Percentiles rank a stretch among this genome's conserved stretches.
phyloP scores from a whole-genome alignment of 2,888 invertebrate species.

The Erannis defoliaria region DNA sequence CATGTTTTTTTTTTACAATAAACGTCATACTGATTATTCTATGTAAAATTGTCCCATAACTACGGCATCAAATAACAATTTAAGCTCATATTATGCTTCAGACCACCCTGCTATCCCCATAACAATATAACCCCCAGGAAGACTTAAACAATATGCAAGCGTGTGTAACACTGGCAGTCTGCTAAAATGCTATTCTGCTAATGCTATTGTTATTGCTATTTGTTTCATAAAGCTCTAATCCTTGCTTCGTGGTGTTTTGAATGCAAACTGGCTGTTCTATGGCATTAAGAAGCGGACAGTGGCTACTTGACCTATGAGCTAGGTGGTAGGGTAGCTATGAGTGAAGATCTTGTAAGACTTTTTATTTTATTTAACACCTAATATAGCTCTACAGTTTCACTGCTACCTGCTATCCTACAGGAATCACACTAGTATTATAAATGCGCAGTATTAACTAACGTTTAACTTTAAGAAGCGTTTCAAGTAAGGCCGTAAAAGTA shows the following conservation, averaged over 20 bases:
- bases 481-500: too few relatives aligned
- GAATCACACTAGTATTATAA: too few relatives aligned
- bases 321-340: constrained; percentile 5
- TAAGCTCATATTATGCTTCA: constrained; percentile 14
- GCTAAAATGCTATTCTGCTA: constrained; percentile 16
- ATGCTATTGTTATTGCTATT: constrained; percentile 26
- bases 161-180: constrained; percentile 16
- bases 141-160: constrained; percentile 26
- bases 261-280: constrained; percentile 23
- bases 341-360: background rate
- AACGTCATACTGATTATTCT: background rate
- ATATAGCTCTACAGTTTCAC: too few relatives aligned
- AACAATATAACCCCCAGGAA: constrained; percentile 27
- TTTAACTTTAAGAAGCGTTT: too few relatives aligned
- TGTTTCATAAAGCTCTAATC: constrained; percentile 27
- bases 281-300: constrained; percentile 10
- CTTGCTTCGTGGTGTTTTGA: constrained; percentile 14
- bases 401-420: too few relatives aligned
- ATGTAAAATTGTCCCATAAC: constrained; percentile 3
- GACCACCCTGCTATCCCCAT: constrained; percentile 21
- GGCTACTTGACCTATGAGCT: constrained; percentile 6
- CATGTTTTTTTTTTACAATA: background rate
- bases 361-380: too few relatives aligned
- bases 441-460: too few relatives aligned
- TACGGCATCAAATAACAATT: constrained; percentile 15